These are phyloP conservation scores for Idris sp. DNA, from an alignment of 1,140 invertebrate genomes.

Conservation along the genomic window DNA sequence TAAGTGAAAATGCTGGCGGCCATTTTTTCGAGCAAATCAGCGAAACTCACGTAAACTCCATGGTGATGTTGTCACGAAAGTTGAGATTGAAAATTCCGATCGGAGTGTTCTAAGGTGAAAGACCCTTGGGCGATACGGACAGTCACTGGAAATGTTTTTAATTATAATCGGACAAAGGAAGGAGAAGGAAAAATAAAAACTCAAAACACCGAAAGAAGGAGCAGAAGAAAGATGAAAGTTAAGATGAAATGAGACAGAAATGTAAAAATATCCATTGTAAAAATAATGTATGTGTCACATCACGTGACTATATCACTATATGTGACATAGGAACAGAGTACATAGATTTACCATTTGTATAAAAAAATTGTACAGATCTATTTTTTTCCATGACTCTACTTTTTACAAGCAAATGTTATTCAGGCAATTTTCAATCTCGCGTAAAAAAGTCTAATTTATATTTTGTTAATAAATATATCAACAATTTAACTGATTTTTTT, in stretches of 20 bases:
- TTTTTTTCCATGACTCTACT: too few species aligned
- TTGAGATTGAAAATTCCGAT: slow-evolving; percentile 55
- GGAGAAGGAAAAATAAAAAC: slow-evolving; percentile 7
- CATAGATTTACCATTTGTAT: slow-evolving; percentile 21
- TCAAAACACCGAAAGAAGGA: slow-evolving; percentile 13
- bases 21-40: slow-evolving; percentile 29
- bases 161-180: slow-evolving; percentile 43
- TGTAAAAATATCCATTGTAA: slow-evolving; percentile 31
- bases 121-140: slow-evolving; percentile 25
- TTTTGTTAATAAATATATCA: too few species aligned
- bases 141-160: slow-evolving; percentile 45
- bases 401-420: slow-evolving; percentile 11
- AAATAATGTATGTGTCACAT: slow-evolving; percentile 19
- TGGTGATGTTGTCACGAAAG: slow-evolving; percentile 33
- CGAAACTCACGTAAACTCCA: slow-evolving; percentile 23
- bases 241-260: slow-evolving; percentile 37
- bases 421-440: neutral
- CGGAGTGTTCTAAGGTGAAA: slow-evolving; percentile 40
- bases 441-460: neutral
- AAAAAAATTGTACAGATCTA: slow-evolving; percentile 23
- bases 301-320: slow-evolving; percentile 11
- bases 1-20: slow-evolving; percentile 8
- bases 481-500: too few species aligned
- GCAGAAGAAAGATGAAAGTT: slow-evolving; percentile 28
- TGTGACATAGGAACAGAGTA: slow-evolving; percentile 12